These are phyloP conservation scores for Epistrophe grossulariae DNA, from an alignment of 2,888 invertebrate species.

Conservation along the genomic window DNA sequence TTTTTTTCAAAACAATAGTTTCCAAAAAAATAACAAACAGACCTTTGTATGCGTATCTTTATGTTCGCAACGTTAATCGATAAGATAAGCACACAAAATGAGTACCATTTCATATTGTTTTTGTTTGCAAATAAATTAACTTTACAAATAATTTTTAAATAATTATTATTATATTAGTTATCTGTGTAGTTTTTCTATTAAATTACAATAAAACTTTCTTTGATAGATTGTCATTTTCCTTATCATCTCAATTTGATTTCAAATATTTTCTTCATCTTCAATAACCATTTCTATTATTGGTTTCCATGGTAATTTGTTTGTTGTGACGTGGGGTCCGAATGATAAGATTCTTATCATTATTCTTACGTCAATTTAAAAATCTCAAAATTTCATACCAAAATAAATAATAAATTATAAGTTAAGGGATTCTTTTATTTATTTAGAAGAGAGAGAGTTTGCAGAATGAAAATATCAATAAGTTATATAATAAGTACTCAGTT, in stretches of 20 bases:
- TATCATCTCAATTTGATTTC: conserved; percentile 8
- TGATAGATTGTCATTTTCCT: conserved; percentile 20
- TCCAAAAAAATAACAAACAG: background rate
- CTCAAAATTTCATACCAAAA: background rate
- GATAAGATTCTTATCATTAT: conserved; percentile 23
- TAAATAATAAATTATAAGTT: background rate
- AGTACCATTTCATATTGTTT: background rate
- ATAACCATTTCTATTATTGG: background rate
- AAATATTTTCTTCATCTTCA: conserved; percentile 6
- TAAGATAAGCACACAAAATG: background rate
- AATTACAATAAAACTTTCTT: conserved; percentile 22
- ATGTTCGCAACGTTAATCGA: background rate
- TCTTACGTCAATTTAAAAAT: conserved; percentile 16
- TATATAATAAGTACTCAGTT: background rate
- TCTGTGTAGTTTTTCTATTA: background rate
- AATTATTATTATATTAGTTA: background rate
- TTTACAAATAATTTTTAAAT: too few relatives aligned
- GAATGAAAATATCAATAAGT: background rate
- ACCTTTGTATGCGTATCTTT: too few relatives aligned
- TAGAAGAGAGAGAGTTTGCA: background rate
- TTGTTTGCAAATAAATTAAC: too few relatives aligned
- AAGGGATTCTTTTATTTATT: background rate
- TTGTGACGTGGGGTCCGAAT: background rate
- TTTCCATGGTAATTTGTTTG: conserved; percentile 26
- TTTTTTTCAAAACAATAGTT: background rate